Percentiles rank a stretch among this genome's conserved stretches.
These are phyloP conservation scores for Catalaphyllia jardinei DNA, from an alignment of 64 coral and sea anemone species.

Conservation along the genomic window DNA sequence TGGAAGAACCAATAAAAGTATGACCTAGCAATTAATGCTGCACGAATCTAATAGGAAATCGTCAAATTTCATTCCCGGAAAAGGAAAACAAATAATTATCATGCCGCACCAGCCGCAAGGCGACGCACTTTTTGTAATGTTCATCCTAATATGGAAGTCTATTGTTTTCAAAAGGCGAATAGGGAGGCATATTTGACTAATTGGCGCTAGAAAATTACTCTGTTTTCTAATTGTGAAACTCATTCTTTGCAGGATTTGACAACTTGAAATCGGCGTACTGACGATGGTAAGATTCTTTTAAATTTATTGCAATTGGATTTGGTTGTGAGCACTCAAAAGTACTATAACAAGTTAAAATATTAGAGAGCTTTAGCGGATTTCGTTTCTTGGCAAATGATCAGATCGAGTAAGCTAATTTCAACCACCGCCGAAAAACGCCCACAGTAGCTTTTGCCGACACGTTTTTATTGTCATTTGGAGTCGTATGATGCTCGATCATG, in stretches of 20 bases:
- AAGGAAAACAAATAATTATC: neutral
- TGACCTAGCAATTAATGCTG: no score
- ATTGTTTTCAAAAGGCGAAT: conserved; percentile 14
- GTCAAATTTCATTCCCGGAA: neutral
- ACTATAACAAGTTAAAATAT: no score
- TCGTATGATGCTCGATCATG: no score
- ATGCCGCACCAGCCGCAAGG: neutral
- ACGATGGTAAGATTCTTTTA: conserved; percentile 22
- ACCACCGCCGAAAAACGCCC: neutral
- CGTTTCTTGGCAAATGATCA: neutral
- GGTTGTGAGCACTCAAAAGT: no score
- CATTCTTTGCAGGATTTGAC: neutral
- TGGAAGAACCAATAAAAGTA: no score
- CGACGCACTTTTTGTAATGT: conserved; percentile 19
- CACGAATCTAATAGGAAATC: neutral
- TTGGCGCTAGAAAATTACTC: neutral
- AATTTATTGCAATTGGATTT: neutral
- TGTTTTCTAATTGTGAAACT: neutral
- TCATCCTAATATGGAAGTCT: conserved; percentile 7
- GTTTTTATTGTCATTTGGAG: neutral
- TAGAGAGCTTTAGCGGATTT: neutral
- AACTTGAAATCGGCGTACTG: neutral
- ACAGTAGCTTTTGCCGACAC: neutral
- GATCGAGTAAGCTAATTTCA: neutral
- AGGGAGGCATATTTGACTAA: neutral